Base-by-base conservation (phyloP, 2,888 invertebrate species). In the Sinelater perroti region DNA sequence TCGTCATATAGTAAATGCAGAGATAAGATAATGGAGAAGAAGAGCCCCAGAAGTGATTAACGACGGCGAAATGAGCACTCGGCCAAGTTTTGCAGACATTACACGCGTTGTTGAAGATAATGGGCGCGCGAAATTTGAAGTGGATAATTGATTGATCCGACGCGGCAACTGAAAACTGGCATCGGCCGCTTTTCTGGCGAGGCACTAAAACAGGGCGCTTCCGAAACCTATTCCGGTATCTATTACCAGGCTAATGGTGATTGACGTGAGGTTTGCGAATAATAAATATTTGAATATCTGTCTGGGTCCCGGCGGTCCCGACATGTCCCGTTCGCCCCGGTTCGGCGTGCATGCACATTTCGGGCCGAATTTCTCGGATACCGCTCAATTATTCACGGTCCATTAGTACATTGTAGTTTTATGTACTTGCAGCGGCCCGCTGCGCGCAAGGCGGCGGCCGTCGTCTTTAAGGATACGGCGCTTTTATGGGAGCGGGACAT, bases 231-330 rank as follows among this genome's bases (percentile, higher is more conserved):
- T 46, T 46, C 16, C 14, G 21, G 33, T 33, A 28, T 8, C 21
- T 66, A 65, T 66, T 64, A 64, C 64, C 52, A 46, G 58, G 50
- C 60, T 61, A 64, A 63, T 61, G 65, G 62, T 67, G 69, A 70
- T 64, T 70, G 69, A 68, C 66, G 61, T 62, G 64, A 67, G 65
- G 67, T 66, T 69, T 65, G 62, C 66, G 61, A 67, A 66, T 68
- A 63, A 67, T 69, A 69, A 67, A 69, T 67, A 69, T 67, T 68
- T 65, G 58, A 56, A 44, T 44, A 45, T 28, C 21, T 31, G 33
- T 21, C 17, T 13, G 14, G 20, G 18, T 17, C 53, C 45, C 45
- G 40, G 14, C 21, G 52, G 51, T 51, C 50, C 46, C 50, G 50
- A 54, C 45, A 54, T 54, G 50, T 47, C 53, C 59, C 30, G 46